These are phyloP conservation scores for Pachliopta kotzebuea DNA, from an alignment of 2,888 invertebrate species.

Conservation along the genomic window DNA sequence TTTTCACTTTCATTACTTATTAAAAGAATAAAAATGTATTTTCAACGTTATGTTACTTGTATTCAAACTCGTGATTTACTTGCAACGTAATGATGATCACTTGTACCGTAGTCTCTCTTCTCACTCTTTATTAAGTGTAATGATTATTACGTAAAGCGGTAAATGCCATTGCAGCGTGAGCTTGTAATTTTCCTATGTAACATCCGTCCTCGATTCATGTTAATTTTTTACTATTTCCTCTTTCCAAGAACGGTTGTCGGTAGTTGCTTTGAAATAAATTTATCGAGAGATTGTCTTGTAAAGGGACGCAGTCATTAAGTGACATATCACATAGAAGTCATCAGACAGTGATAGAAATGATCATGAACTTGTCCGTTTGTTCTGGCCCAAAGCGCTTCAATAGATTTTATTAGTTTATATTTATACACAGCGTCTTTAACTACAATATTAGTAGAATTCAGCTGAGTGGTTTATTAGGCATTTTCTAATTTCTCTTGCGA, in stretches of 20 bases:
- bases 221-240: constrained; percentile 27
- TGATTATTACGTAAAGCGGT: constrained; percentile 43
- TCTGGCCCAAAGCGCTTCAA: no score
- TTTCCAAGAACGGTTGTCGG: neutral
- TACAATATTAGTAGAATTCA: no score
- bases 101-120: constrained; percentile 4
- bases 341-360: no score
- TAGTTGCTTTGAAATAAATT: neutral
- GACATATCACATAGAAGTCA: neutral
- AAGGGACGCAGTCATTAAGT: neutral
- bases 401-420: no score
- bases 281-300: neutral
- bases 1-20: neutral
- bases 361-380: neutral
- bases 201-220: constrained; percentile 36
- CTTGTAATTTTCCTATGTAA: constrained; percentile 53
- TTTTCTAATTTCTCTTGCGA: no score
- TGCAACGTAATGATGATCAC: constrained; percentile 9
- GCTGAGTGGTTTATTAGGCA: no score
- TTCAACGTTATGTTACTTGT: constrained; percentile 6
- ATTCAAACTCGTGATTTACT: constrained; percentile 14
- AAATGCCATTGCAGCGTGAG: constrained; percentile 39
- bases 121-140: constrained; percentile 32
- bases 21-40: neutral
- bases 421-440: no score